Percentiles rank a stretch among this genome's conserved stretches.
phyloP scores from a whole-genome alignment of 2,113 vertebrate genomes.

The Hiodon tergisus region DNA sequence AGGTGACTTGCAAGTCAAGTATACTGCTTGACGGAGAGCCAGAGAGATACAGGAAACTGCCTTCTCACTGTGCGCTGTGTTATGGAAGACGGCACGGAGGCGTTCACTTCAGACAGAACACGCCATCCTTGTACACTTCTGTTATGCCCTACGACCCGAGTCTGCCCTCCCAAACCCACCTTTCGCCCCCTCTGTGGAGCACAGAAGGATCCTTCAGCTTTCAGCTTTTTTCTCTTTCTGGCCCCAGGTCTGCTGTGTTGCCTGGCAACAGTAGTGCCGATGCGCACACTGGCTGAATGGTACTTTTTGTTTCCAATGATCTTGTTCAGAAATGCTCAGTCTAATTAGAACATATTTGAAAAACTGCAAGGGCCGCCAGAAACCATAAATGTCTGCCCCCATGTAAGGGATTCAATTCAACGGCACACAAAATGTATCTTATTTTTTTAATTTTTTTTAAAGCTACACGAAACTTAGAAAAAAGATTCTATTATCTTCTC shows the following conservation, averaged over 20 bases:
- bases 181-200: not conserved
- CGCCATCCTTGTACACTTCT: not conserved
- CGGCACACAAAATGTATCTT: not conserved
- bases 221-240: not conserved
- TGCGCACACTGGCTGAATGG: slow-evolving; percentile 11
- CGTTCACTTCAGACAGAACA: not conserved
- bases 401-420: not conserved
- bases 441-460: not conserved
- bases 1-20: not conserved
- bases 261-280: slow-evolving; percentile 22
- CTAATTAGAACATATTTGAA: slow-evolving; percentile 9
- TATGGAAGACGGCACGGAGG: not conserved
- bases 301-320: slow-evolving; percentile 11
- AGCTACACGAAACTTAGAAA: too few species aligned
- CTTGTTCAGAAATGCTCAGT: not conserved
- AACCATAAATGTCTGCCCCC: not conserved
- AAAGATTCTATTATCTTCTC: too few species aligned
- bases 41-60: not conserved
- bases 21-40: not conserved
- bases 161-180: not conserved
- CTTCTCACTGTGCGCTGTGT: not conserved
- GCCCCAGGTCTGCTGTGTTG: slow-evolving; percentile 17
- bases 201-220: not conserved
- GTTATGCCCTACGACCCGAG: not conserved
- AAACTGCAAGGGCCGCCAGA: not conserved